Evolutionary conservation across 2,888 invertebrate genomes (phyloP).

Genomic region (Eupeodes luniger): DNA sequence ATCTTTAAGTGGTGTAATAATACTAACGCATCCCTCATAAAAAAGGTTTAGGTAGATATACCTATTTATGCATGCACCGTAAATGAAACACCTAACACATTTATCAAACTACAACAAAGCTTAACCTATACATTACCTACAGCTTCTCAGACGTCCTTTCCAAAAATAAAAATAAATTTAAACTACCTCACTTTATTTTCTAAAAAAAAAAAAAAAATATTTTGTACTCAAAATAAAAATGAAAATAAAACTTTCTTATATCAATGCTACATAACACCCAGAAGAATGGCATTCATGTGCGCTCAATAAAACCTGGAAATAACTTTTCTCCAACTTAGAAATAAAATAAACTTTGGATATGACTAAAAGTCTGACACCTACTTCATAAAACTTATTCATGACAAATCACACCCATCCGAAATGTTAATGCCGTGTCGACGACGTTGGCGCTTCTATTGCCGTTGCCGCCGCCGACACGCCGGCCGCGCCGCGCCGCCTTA

Average conservation of each 20-base stretch:
- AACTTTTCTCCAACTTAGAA: slow-evolving; percentile 41
- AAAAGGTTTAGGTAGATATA: neutral
- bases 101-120: neutral
- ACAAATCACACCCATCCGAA: slow-evolving; percentile 46
- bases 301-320: slow-evolving; percentile 46
- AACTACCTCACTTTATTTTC: slow-evolving; percentile 16
- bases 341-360: slow-evolving; percentile 41
- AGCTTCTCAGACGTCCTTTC: neutral
- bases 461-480: neutral
- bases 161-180: neutral
- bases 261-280: neutral
- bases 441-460: neutral
- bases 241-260: slow-evolving; percentile 15
- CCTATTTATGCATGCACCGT: neutral
- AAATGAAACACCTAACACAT: neutral
- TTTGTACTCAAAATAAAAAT: slow-evolving; percentile 3
- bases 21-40: neutral
- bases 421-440: slow-evolving; percentile 6
- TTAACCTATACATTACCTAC: neutral
- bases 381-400: slow-evolving; percentile 46
- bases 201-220: neutral
- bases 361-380: slow-evolving; percentile 48
- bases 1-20: neutral
- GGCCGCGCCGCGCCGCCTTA: neutral
- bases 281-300: slow-evolving; percentile 42